Conservation (phyloP, 2,113 vertebrate species). For the Sceloporus tristichus region DNA sequence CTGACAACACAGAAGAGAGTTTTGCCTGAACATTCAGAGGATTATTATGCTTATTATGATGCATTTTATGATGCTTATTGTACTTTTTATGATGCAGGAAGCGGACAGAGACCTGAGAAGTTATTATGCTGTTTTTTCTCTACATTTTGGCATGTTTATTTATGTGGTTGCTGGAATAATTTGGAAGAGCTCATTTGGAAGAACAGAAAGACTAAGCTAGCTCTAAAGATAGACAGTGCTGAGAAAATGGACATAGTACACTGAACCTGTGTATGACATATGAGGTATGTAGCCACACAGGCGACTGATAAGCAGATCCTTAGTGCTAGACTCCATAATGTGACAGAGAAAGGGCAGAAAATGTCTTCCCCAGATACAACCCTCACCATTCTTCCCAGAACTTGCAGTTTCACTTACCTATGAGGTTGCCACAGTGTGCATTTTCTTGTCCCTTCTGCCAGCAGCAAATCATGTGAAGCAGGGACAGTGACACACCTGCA, state of each 20-base stretch:
- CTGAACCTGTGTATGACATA: neutral
- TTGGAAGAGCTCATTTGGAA: neutral
- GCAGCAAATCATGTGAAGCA: constrained; percentile 4
- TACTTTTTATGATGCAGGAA: neutral
- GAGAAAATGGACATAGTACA: neutral
- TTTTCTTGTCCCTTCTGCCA: neutral
- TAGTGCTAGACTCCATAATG: neutral
- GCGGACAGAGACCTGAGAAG: neutral
- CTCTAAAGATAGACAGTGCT: neutral
- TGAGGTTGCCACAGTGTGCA: neutral
- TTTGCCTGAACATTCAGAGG: neutral
- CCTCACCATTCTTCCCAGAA: neutral
- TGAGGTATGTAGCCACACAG: neutral
- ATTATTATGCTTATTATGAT: neutral
- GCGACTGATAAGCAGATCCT: neutral
- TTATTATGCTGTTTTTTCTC: neutral
- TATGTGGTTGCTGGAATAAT: too few species aligned
- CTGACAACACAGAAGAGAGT: neutral
- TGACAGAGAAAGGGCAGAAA: neutral
- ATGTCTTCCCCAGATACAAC: neutral
- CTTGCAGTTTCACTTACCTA: neutral
- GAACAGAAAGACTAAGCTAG: neutral
- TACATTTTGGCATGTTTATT: neutral
- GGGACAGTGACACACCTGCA: neutral
- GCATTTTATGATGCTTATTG: too few species aligned